A percentile compares a stretch with the other conserved stretches of the same genome.
phyloP scores from a whole-genome alignment of 1,140 invertebrate species.

The Plutomurus gul region DNA sequence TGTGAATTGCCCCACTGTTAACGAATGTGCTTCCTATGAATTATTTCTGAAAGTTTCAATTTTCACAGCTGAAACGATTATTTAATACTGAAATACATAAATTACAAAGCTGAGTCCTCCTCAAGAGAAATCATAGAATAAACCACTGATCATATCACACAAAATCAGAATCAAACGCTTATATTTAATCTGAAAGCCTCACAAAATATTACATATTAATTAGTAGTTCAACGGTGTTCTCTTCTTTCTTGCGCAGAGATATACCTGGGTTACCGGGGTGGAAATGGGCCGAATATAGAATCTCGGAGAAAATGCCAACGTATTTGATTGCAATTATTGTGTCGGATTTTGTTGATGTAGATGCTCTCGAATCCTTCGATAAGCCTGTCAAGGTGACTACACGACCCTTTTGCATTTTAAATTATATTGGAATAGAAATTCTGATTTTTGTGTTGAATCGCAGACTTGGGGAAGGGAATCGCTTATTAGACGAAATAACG shows the following conservation, averaged over 20 bases:
- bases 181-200: neutral
- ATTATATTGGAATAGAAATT: neutral
- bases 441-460: neutral
- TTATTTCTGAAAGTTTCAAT: no score
- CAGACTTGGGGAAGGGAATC: constrained; percentile 1
- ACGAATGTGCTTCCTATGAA: no score
- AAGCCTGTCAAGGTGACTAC: constrained; percentile 31
- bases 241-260: neutral
- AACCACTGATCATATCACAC: no score
- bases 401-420: neutral
- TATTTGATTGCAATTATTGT: constrained; percentile 81
- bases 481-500: neutral
- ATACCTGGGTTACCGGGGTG: neutral
- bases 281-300: neutral
- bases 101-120: no score
- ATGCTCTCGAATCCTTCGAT: neutral
- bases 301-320: constrained; percentile 69
- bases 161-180: no score
- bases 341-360: constrained; percentile 68
- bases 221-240: neutral
- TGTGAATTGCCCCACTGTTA: no score
- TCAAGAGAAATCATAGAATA: no score
- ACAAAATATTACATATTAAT: neutral
- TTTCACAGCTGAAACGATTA: no score
- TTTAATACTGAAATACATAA: no score